Conservation (phyloP, 2,888 invertebrate species). For the Zaprionus bogoriensis region DNA sequence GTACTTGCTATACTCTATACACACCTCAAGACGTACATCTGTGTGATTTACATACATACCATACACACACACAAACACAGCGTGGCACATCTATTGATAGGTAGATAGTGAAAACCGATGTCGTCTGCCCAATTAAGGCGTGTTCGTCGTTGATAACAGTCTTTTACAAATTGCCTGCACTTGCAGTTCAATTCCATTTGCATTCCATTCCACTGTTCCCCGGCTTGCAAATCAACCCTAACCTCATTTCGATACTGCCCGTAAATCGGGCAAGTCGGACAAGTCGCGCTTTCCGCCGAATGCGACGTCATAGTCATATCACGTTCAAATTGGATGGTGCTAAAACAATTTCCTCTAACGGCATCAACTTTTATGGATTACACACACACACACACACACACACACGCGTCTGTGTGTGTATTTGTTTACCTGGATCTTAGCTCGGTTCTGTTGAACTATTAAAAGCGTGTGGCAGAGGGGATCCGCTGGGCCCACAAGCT, state of each 20-base stretch:
- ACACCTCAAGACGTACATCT: not conserved
- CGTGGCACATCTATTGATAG: conserved; percentile 10
- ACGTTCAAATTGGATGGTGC: not conserved
- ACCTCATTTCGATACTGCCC: not conserved
- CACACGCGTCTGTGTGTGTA: not conserved
- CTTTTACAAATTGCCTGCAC: conserved; percentile 8
- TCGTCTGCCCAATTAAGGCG: conserved; percentile 25
- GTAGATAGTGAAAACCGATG: conserved; percentile 24
- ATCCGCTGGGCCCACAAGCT: not conserved
- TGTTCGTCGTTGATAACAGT: conserved; percentile 18
- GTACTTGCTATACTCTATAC: not conserved
- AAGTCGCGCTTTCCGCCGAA: not conserved
- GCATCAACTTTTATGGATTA: not conserved
- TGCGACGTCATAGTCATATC: not conserved
- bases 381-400: not conserved
- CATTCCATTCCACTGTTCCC: not conserved
- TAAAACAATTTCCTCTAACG: not conserved
- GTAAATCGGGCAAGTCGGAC: no score
- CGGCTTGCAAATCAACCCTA: not conserved
- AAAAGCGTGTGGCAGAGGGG: conserved; percentile 5
- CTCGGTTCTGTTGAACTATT: conserved; percentile 30
- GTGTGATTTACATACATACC: not conserved
- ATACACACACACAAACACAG: not conserved
- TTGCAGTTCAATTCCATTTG: not conserved
- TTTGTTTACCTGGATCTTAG: conserved; percentile 24